These are phyloP conservation scores for Philaethria dido DNA, from an alignment of 2,888 invertebrate species.

Conservation along the genomic window DNA sequence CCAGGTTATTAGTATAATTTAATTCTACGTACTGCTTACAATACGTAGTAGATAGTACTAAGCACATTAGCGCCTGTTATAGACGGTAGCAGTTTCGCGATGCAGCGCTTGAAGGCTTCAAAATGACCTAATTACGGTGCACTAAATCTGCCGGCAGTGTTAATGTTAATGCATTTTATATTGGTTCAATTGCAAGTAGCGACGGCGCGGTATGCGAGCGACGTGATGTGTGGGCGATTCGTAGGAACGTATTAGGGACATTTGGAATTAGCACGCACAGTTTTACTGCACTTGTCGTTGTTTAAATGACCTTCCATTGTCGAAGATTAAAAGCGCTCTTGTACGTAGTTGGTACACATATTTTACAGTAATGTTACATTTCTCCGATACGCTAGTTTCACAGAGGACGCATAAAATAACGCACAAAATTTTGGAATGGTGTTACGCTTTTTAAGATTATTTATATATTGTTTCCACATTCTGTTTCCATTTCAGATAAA, in stretches of 20 bases:
- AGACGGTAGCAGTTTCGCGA: background rate
- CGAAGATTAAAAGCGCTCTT: constrained; percentile 27
- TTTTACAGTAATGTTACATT: background rate
- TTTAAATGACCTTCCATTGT: constrained; percentile 38
- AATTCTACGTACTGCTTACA: background rate
- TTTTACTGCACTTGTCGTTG: constrained; percentile 35
- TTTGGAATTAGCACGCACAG: constrained; percentile 68
- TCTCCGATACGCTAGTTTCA: background rate
- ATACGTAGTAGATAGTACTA: background rate
- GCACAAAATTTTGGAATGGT: background rate
- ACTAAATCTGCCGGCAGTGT: constrained; percentile 74
- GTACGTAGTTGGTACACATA: background rate
- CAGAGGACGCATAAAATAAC: background rate
- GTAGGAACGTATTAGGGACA: constrained; percentile 74
- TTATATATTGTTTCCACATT: no score
- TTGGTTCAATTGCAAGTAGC: constrained; percentile 80
- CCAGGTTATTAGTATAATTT: background rate
- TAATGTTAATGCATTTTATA: constrained; percentile 83
- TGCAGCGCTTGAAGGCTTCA: constrained; percentile 49
- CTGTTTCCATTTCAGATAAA: no score
- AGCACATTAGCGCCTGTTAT: background rate
- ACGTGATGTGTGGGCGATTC: constrained; percentile 78
- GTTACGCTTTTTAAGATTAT: background rate
- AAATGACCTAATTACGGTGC: constrained; percentile 69
- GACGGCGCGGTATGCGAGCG: constrained; percentile 78